Evolutionary conservation across 2,113 vertebrate species (phyloP).

Genomic region (Tenebrosternarchus preto): DNA sequence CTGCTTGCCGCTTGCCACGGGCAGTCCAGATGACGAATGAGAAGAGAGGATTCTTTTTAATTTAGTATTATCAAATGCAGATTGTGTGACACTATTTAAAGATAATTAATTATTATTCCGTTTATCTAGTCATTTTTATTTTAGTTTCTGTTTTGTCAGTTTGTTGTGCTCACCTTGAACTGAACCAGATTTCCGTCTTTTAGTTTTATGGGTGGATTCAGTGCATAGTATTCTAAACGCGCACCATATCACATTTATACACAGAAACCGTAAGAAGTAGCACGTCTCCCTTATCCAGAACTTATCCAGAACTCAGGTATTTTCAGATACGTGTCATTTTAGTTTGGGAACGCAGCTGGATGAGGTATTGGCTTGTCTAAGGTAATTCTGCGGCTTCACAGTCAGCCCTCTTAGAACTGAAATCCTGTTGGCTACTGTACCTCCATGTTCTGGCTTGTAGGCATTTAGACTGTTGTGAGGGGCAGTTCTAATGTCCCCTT

Average conservation of each 20-base stretch:
- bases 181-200: constrained; percentile 53
- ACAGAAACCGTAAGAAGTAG: constrained; percentile 58
- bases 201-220: constrained; percentile 68
- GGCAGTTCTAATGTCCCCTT: background rate
- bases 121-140: constrained; percentile 75
- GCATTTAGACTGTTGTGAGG: constrained; percentile 33
- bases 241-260: constrained; percentile 60
- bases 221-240: constrained; percentile 67
- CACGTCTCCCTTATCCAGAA: constrained; percentile 69
- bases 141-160: constrained; percentile 66
- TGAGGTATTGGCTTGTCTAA: constrained; percentile 52
- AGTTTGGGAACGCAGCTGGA: constrained; percentile 61
- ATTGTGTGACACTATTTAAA: constrained; percentile 86
- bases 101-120: constrained; percentile 78
- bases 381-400: constrained; percentile 47
- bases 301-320: constrained; percentile 80
- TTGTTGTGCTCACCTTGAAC: constrained; percentile 77
- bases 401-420: constrained; percentile 32
- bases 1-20: constrained; percentile 65
- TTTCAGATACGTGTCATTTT: constrained; percentile 62
- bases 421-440: constrained; percentile 7
- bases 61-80: constrained; percentile 85
- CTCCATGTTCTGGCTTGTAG: constrained; percentile 26
- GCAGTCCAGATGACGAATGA: constrained; percentile 58
- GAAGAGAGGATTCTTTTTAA: constrained; percentile 77